Conservation (phyloP, 1,140 invertebrate species). For the Dolichoris vasculosae region DNA sequence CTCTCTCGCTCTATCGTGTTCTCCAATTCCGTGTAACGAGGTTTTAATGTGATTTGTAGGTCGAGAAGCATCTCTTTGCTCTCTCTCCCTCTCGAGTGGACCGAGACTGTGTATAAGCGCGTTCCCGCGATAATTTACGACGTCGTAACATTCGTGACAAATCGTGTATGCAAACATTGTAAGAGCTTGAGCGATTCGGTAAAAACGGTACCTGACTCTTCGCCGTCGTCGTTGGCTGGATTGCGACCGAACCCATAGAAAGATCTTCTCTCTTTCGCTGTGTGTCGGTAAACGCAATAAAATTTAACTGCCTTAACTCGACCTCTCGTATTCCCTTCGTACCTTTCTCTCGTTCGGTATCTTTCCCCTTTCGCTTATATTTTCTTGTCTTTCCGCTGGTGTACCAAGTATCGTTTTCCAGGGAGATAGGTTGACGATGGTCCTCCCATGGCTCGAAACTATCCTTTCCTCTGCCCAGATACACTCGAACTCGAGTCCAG, state of each 20-base stretch:
- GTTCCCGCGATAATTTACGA: slow-evolving; percentile 66
- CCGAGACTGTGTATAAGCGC: slow-evolving; percentile 43
- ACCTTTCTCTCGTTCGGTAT: slow-evolving; percentile 18
- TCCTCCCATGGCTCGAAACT: slow-evolving; percentile 10
- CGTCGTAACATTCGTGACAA: slow-evolving; percentile 68
- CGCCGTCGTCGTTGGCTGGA: slow-evolving; percentile 26
- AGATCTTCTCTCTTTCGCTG: slow-evolving; percentile 16
- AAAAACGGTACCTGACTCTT: slow-evolving; percentile 65
- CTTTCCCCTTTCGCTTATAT: slow-evolving; percentile 29
- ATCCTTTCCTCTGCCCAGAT: neutral
- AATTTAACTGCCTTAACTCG: slow-evolving; percentile 65
- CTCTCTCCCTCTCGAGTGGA: slow-evolving; percentile 17
- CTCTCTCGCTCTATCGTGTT: slow-evolving; percentile 36
- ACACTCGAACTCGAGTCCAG: neutral
- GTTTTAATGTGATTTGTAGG: slow-evolving; percentile 63
- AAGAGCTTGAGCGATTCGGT: slow-evolving; percentile 62
- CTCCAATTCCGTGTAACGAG: slow-evolving; percentile 55
- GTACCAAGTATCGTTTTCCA: slow-evolving; percentile 27
- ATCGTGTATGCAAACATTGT: slow-evolving; percentile 71
- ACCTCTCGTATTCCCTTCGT: slow-evolving; percentile 36
- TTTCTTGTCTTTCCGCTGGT: slow-evolving; percentile 20
- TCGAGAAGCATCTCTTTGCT: slow-evolving; percentile 37
- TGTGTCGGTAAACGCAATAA: slow-evolving; percentile 63
- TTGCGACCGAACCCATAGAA: slow-evolving; percentile 27
- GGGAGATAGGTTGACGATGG: slow-evolving; percentile 23